These are phyloP conservation scores for Delichon dasypus DNA, from an alignment of 2,797 vertebrate genomes.

Conservation along the genomic window DNA sequence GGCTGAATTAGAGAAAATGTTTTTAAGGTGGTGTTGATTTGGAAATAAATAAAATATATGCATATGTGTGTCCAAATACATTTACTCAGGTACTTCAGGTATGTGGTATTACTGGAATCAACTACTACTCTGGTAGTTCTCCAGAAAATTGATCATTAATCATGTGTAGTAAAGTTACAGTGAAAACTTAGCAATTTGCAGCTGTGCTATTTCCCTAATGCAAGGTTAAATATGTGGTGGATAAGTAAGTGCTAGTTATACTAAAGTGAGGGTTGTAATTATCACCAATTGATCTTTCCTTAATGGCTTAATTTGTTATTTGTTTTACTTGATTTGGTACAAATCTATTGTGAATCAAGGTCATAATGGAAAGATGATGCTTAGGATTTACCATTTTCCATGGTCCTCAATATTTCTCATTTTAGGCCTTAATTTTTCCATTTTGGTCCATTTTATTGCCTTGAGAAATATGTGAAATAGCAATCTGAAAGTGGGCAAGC, in stretches of 20 bases:
- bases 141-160: neutral
- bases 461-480: conserved; percentile 1
- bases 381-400: neutral
- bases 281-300: neutral
- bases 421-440: neutral
- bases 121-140: neutral
- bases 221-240: neutral
- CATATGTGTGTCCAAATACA: neutral
- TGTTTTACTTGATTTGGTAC: neutral
- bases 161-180: neutral
- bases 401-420: neutral
- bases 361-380: neutral
- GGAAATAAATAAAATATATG: neutral
- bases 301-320: neutral
- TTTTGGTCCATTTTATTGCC: neutral
- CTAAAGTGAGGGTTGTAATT: neutral
- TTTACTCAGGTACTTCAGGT: neutral
- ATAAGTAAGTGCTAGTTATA: neutral
- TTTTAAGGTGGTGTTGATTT: neutral
- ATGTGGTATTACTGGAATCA: neutral
- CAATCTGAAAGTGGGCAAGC: conserved; percentile 3
- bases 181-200: neutral
- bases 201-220: neutral
- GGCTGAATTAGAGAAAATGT: neutral
- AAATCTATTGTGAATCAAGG: neutral